Base-by-base conservation (phyloP, 2,888 invertebrate species). In the Drosophila paracracens region DNA sequence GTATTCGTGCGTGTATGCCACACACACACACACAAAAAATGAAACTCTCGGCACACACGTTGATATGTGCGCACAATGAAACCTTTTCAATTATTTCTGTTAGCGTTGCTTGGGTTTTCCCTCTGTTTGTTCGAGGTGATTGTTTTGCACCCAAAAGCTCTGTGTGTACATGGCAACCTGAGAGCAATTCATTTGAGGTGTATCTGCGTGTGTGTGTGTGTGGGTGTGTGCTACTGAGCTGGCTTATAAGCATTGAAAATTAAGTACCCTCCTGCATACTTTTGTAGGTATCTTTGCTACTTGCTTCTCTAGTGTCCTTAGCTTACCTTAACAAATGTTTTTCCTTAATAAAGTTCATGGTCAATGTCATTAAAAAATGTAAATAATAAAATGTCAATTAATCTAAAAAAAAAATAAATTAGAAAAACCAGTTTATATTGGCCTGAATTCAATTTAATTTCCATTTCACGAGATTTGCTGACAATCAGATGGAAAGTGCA, bases 81-180 rank as follows among this genome's bases (percentile, higher is more conserved):
- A 77, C 86, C 77, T 88, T 86, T 85, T 88, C 87, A 86, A 83
- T 88, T 88, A 86, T 83, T 88, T 86, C 66, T 58, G 72, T 63
- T 63, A 66, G 60, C 72, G 58, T 68, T 72, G 56, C 57, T 70
- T 59, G 65, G 60, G 62, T 67, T 68, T 48, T 31, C 29, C 40
- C 33, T 59, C 43, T 54, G 62, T 69, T 67, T 57, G 64, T 51
- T 54, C 54, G 62, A 57, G 63, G 62, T 75, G 75, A 70, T 80
- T 77, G 51, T 38, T 64, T 62, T 53, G 50, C 48, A 48, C 68
- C 54, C 70, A 70, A 51, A 53, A 33, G 21, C 11, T 21, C 10
- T 43, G 40, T 64, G 63, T 67, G 57, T 56, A 52, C 52, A 48
- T 48, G 66, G 66, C 74, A 78, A 63, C 74, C 36, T 48, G 38